A percentile compares a stretch with the other conserved stretches of the same genome.
Evolutionary conservation across 2,113 vertebrate genomes (phyloP).

Genomic region (Saguinus imperator): DNA sequence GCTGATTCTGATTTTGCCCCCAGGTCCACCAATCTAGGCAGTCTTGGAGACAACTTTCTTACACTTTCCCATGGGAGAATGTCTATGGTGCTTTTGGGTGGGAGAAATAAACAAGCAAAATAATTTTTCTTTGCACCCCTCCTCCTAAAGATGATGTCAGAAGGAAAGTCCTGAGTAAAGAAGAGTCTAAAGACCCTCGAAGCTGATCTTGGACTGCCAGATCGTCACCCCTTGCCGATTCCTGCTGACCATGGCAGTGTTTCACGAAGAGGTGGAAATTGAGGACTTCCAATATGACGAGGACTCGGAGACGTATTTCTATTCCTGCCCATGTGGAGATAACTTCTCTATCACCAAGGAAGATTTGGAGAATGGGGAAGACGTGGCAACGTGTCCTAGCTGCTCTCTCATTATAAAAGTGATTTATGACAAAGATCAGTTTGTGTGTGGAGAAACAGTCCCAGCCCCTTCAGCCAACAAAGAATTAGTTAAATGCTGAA

Average conservation of each 20-base stretch:
- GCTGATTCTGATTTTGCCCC: neutral
- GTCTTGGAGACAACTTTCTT: neutral
- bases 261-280: constrained; percentile 97
- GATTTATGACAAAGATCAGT: constrained; percentile 96
- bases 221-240: neutral
- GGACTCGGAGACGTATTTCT: constrained; percentile 92
- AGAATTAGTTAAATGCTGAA: constrained; percentile 91
- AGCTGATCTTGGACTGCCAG: fast-evolving
- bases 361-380: constrained; percentile 96
- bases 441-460: constrained; percentile 91
- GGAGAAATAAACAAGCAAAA: neutral
- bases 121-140: neutral
- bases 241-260: constrained; percentile 88
- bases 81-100: neutral
- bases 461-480: constrained; percentile 86
- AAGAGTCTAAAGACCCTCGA: fast-evolving
- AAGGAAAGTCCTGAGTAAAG: neutral
- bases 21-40: neutral
- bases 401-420: constrained; percentile 95
- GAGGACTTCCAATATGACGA: constrained; percentile 98
- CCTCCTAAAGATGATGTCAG: neutral
- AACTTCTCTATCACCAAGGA: constrained; percentile 95
- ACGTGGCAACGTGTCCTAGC: constrained; percentile 96
- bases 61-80: neutral
- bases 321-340: constrained; percentile 97